Evolutionary conservation across 2,797 vertebrate genomes (phyloP), one percentile per base, ranked within the genome.

Genomic region (Chaunax sp.): DNA sequence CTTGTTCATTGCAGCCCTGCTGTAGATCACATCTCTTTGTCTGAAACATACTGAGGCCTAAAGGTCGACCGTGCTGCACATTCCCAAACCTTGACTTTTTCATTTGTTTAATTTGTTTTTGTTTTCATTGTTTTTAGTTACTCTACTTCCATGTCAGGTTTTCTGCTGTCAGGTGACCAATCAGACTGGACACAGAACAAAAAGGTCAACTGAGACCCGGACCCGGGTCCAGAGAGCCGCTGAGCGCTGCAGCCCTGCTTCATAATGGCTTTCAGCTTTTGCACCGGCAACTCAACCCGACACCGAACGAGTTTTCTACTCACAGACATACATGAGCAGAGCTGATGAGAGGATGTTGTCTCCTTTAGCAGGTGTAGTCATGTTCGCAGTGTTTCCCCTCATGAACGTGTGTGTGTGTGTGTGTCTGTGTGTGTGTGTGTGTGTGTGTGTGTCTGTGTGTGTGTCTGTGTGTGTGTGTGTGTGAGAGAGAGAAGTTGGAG

Each of bases 361-460:
- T 72, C 66, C 57, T 61, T 68, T 55, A 82, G 72, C 78, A 66
- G 68, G 74, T 89, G 77, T 86, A 62, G 81, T 87, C 72, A 64
- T 50, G 79, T 85, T 84, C 35, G 86, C 77, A 78, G 82, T 86
- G 82, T 80, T 78, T 86, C 71, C 75, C 73, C 65, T 75, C 74
- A 57, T 12, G 49, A 77, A 76, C 58, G 69, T 55, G 77, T 72
- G 68, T 23, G 61, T 40, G 64, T 8, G 63, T 14, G 74, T 18
- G 68, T 35, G 63, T 49, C 71, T 26, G 72, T 44, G 52, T 11
- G 56, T 15, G 64, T 44, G 44, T 54, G 70, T 33, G 61, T 49
- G 72, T 54, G 69, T 72, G 35, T 35, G 33, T 35, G 33, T 35
- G 33, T 35, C 4, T 7, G 33, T 35, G 33, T 12, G 33, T 35